Percentiles rank a stretch among this genome's conserved stretches.
Evolutionary conservation across 2,888 invertebrate genomes (phyloP).

Genomic region (Hipparchia semele): DNA sequence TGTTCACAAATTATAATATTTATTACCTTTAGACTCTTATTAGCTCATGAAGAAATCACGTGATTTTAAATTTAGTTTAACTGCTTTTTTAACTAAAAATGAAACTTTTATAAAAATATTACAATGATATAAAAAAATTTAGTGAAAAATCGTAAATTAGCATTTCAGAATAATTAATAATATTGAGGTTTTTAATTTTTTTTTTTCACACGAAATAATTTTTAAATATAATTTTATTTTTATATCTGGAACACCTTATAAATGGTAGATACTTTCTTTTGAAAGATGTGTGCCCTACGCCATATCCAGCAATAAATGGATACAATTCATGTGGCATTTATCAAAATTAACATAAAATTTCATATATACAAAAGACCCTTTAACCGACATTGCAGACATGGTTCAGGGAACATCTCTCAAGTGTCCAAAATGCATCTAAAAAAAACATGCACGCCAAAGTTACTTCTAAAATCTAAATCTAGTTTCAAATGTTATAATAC

Average conservation of each 20-base stretch:
- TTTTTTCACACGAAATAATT: too few relatives aligned
- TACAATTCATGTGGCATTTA: slow-evolving; percentile 50
- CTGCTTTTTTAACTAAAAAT: background rate
- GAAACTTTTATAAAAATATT: background rate
- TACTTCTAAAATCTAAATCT: slow-evolving; percentile 36
- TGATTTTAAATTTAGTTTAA: background rate
- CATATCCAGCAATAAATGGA: slow-evolving; percentile 69
- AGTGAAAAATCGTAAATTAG: too few relatives aligned
- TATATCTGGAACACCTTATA: too few relatives aligned
- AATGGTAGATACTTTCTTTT: slow-evolving; percentile 45
- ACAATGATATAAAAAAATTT: too few relatives aligned
- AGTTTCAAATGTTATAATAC: slow-evolving; percentile 10
- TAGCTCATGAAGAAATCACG: background rate
- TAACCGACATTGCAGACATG: slow-evolving; percentile 65
- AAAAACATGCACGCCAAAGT: slow-evolving; percentile 63
- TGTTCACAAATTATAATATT: background rate
- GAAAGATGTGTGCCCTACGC: slow-evolving; percentile 80
- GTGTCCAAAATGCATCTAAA: slow-evolving; percentile 61
- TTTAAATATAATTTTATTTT: too few relatives aligned
- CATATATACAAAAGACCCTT: slow-evolving; percentile 24
- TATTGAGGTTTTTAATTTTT: too few relatives aligned
- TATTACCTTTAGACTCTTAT: background rate
- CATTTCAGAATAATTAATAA: too few relatives aligned
- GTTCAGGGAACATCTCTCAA: slow-evolving; percentile 81
- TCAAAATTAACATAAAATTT: slow-evolving; percentile 34